phyloP scores from a whole-genome alignment of 2,888 invertebrate species.

The Latheticus oryzae region DNA sequence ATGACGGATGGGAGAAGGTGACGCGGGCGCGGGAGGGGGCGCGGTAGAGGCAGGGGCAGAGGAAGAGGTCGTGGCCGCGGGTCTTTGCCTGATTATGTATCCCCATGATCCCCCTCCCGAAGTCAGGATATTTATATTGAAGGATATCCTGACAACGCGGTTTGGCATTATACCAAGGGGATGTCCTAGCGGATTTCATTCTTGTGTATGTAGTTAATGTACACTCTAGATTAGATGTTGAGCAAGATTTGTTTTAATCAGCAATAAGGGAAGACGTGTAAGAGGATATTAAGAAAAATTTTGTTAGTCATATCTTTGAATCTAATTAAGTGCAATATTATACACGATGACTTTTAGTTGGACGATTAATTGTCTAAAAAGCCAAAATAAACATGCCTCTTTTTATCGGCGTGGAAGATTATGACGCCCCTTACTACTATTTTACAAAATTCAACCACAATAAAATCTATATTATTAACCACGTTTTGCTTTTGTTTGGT shows the following conservation, averaged over 20 bases:
- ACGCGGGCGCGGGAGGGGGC: conserved; percentile 90
- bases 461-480: too few relatives aligned
- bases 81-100: conserved; percentile 63
- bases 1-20: conserved; percentile 87
- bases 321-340: too few relatives aligned
- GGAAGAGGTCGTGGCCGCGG: conserved; percentile 81
- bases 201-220: conserved; percentile 35
- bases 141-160: conserved; percentile 29
- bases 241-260: conserved; percentile 9
- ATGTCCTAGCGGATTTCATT: conserved; percentile 28
- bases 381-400: too few relatives aligned
- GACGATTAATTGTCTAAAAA: too few relatives aligned
- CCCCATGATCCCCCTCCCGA: conserved; percentile 62
- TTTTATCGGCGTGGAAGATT: too few relatives aligned
- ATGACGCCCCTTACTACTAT: too few relatives aligned
- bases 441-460: too few relatives aligned
- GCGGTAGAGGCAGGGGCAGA: conserved; percentile 78
- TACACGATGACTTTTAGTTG: too few relatives aligned
- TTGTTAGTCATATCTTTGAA: too few relatives aligned
- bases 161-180: conserved; percentile 40
- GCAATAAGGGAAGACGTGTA: too few relatives aligned
- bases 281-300: too few relatives aligned
- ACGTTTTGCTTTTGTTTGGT: too few relatives aligned
- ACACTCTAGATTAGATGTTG: conserved; percentile 30
- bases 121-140: conserved; percentile 23